Percentiles rank a stretch among this genome's conserved stretches.
Conservation (phyloP, 2,113 vertebrate genomes). For the Cichladusa arquata region DNA sequence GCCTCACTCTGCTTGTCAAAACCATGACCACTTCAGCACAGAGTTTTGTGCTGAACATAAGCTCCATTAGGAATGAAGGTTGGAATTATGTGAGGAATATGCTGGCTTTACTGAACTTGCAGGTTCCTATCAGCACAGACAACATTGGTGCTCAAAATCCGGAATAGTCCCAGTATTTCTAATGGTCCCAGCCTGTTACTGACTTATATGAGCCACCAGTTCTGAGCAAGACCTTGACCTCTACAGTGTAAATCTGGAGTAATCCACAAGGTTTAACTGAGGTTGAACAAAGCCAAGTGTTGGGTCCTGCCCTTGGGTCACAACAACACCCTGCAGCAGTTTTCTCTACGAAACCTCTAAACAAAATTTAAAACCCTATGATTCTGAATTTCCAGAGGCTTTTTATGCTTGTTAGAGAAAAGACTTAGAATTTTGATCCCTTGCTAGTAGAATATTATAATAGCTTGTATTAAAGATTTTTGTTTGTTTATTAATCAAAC, state of each 20-base stretch:
- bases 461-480: background rate
- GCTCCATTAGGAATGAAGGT: background rate
- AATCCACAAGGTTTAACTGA: background rate
- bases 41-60: background rate
- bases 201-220: background rate
- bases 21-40: background rate
- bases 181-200: background rate
- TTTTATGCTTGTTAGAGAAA: background rate
- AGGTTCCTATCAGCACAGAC: background rate
- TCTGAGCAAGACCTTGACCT: background rate
- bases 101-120: background rate
- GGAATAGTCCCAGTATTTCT: background rate
- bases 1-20: background rate
- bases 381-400: background rate
- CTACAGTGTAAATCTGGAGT: background rate
- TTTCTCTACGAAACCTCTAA: background rate
- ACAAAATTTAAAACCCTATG: fast-evolving
- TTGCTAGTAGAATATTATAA: background rate
- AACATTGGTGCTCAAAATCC: background rate
- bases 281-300: background rate
- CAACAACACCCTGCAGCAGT: background rate
- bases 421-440: background rate
- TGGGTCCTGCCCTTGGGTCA: background rate
- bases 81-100: background rate
- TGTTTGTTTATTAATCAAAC: background rate